Base-by-base conservation (phyloP, 2,888 invertebrate genomes). In the Dicranocentrus wangi region DNA sequence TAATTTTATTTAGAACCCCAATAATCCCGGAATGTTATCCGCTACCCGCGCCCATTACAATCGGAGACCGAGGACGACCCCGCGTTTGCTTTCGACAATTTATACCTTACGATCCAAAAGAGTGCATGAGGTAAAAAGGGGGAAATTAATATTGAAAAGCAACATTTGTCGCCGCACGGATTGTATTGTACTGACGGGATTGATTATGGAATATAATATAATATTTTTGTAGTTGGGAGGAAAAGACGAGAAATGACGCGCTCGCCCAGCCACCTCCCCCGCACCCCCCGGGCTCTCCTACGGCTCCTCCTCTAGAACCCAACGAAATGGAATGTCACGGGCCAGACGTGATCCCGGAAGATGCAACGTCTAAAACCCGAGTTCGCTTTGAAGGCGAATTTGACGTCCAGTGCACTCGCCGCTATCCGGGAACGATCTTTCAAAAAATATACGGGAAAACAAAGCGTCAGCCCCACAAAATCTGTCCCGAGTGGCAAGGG, bases 401-500 rank as follows among this genome's bases (percentile, higher is more conserved):
- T 63, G 77, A 77, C 21, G 63, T 61, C 0, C 51, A 61, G 13
- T 77, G 77, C 42, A 63, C 43, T 39, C 69, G 61, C 21, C 47
- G 55, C 0, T 77, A 63, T 53, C 77, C 77, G 1, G 77, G 77
- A 8, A n/a, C 23, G 1, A 23, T 51, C 13, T 77, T 32, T 17
- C 63, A 69, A 17, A 61, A 39, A 15, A 28, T 58, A 5, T 27
- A 19, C 25, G 3, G 17, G 8, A 61, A 39, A 19, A 8, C 13
- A 0, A 77, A 70, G 25, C 47, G 71, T 8, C 71, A 76, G 19
- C 76, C 81, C 28, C 19, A 55, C 55, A 69, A 70, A 32, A 23
- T 76, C n/a, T 81, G 81, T 66, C 63, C 65, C 0, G 65, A 61
- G 25, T 81, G 81, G 81, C 81, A 81, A 66, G 81, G 75, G n/a